Percentiles rank a stretch among this genome's conserved stretches.
Evolutionary conservation across 1,140 invertebrate genomes (phyloP).

Genomic region (Philopotamus ludificatus): DNA sequence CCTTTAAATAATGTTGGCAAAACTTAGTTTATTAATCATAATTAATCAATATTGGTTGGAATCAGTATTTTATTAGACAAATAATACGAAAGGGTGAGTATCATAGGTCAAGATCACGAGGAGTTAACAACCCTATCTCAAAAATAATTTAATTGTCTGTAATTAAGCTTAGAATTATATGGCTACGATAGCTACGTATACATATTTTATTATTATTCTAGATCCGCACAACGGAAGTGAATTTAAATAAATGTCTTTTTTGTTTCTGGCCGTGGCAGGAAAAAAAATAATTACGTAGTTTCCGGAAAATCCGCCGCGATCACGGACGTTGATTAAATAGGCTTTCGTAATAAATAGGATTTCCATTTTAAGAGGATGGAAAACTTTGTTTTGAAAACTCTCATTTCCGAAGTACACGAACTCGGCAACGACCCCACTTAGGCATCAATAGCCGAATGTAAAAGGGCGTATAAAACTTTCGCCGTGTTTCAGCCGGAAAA

Average conservation of each 20-base stretch:
- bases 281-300: background rate
- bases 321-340: background rate
- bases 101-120: too few species aligned
- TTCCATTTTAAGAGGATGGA: slow-evolving; percentile 15
- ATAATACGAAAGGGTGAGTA: too few species aligned
- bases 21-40: too few species aligned
- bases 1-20: too few species aligned
- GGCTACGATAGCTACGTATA: too few species aligned
- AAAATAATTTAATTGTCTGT: too few species aligned
- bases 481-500: background rate
- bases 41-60: too few species aligned
- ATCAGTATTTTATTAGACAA: too few species aligned
- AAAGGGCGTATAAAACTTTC: background rate
- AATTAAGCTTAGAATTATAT: too few species aligned
- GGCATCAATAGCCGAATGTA: background rate
- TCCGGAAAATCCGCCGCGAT: background rate
- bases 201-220: too few species aligned
- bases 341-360: slow-evolving; percentile 14
- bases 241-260: slow-evolving; percentile 1
- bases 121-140: too few species aligned
- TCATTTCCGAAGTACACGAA: background rate
- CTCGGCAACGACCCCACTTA: background rate
- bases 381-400: slow-evolving; percentile 5
- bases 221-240: too few species aligned
- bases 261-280: background rate